Conservation (phyloP, 2,888 invertebrate species). For the Odontothrips loti region DNA sequence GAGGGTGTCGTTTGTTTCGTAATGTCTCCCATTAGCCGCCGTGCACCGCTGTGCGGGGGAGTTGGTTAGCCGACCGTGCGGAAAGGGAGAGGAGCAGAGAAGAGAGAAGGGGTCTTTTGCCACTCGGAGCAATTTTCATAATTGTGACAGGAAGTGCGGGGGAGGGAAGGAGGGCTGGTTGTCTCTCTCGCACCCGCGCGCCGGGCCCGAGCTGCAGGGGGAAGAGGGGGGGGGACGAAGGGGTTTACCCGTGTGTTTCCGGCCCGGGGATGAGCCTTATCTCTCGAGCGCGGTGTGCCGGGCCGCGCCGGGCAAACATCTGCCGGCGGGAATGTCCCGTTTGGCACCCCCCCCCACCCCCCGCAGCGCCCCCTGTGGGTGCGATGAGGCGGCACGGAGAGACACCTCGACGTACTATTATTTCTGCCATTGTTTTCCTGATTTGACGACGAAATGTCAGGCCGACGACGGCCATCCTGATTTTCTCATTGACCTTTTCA, state of each 20-base stretch:
- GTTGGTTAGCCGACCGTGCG: background rate
- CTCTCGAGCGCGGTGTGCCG: background rate
- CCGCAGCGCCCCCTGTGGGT: too few species aligned
- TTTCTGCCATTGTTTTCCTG: too few species aligned
- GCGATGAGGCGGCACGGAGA: too few species aligned
- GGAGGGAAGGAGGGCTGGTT: background rate
- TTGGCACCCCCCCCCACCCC: background rate
- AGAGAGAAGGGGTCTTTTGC: background rate
- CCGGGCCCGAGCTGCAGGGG: background rate
- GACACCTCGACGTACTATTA: too few species aligned
- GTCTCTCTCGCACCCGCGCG: background rate
- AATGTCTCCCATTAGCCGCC: background rate
- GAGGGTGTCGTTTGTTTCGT: background rate
- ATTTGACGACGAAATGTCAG: too few species aligned
- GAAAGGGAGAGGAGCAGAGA: background rate
- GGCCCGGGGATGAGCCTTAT: background rate
- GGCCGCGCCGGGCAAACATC: background rate
- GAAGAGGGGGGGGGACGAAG: background rate
- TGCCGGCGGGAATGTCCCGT: background rate
- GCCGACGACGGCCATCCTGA: too few species aligned
- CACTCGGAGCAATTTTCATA: constrained; percentile 21
- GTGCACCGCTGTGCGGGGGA: background rate
- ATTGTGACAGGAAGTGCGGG: constrained; percentile 19
- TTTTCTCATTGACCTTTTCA: too few species aligned
- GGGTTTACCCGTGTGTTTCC: background rate